phyloP scores from a whole-genome alignment of 1,140 invertebrate species.

The Hetaerina americana region DNA sequence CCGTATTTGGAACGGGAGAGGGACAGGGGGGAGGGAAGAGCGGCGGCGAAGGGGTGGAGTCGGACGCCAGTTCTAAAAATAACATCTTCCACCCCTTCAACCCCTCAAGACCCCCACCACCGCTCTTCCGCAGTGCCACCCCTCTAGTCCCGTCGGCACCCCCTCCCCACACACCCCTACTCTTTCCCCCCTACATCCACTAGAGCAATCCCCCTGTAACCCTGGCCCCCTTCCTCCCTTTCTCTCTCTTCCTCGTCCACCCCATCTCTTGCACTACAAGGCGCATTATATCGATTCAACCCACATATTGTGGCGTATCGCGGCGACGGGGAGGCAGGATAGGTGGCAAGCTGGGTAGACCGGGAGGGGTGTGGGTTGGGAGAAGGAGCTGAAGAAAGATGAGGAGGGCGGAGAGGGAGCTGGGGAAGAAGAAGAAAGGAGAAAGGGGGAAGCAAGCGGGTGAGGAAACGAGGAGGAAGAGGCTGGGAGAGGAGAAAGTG shows the following conservation, averaged over 20 bases:
- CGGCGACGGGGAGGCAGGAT: background rate
- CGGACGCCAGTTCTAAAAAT: no score
- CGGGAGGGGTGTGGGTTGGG: background rate
- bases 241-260: background rate
- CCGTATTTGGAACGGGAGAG: no score
- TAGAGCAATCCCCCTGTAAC: no score
- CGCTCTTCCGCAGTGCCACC: no score
- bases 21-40: no score
- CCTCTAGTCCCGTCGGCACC: no score
- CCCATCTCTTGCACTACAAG: background rate
- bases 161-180: no score
- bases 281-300: background rate
- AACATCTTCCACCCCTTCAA: no score
- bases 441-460: background rate
- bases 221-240: background rate
- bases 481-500: no score
- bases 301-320: background rate
- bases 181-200: background rate
- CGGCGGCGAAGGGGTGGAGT: no score
- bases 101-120: no score
- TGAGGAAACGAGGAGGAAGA: no score
- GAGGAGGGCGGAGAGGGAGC: background rate
- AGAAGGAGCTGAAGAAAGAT: background rate
- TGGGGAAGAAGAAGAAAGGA: background rate
- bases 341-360: background rate